Base-by-base conservation (phyloP, 2,888 invertebrate genomes). In the Caenorhabditis sp. region DNA sequence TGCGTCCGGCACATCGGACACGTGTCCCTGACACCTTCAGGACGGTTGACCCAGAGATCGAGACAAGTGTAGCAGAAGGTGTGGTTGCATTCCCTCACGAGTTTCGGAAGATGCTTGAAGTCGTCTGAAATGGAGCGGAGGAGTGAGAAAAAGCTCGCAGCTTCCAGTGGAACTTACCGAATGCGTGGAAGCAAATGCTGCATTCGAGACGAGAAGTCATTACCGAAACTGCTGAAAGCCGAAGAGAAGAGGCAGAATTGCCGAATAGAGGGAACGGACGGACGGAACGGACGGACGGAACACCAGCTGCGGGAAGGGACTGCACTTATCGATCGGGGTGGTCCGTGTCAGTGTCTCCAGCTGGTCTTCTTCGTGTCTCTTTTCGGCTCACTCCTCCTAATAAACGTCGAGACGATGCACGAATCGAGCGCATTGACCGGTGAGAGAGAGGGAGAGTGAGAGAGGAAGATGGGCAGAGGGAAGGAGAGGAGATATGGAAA, bases 141-240 rank as follows among this genome's bases (percentile, higher is more conserved):
- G 9, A 26, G 28, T 4, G n/a, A 26, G 28, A 9, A 9, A 32
- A 32, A 9, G n/a, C n/a, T n/a, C n/a, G n/a, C n/a, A 32, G 32
- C 5, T 32, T 32, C 9, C 32, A 32, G 13, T 2, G 13, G 13
- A 2, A 37, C 70, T 51, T 20, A 71, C 70, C 70, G 8, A 69
- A 69, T 28, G 24, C 20, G 11, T 61, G 22, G 40, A 70, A 70
- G 15, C 70, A 70, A 28, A 70, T 60, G 18, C 60, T 24, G 15
- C 70, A 70, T 37, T 70, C 70, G 11, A 70, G 70, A 51, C 70
- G 70, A 15, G 70, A 61, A 9, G 24, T 51, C 51, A 51, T 51
- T 2, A 2, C 18, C 5, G 9, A 15, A 15, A 40, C 40, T 3
- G 13, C 40, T 9, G 40, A 40, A 40, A 5, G 50, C 5, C 50